A percentile compares a stretch with the other conserved stretches of the same genome.
Evolutionary conservation across 2,113 vertebrate species (phyloP).

Genomic region (Sinosuthora webbiana): DNA sequence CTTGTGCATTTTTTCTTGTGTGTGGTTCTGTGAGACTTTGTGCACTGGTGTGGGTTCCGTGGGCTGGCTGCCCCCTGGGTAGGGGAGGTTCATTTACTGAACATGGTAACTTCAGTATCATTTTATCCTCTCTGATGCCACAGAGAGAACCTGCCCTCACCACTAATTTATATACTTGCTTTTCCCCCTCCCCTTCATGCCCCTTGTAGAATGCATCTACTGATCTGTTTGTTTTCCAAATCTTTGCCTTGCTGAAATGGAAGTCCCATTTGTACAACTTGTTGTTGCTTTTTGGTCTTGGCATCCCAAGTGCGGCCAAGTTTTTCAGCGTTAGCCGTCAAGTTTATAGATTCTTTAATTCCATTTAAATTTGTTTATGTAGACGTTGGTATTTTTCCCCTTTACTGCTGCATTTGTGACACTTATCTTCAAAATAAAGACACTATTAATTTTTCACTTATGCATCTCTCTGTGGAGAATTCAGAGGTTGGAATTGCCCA

Average conservation of each 20-base stretch:
- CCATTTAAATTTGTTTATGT: not conserved
- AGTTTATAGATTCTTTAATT: not conserved
- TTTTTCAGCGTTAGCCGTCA: not conserved
- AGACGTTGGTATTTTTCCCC: not conserved
- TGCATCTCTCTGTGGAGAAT: not conserved
- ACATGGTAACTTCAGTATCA: not conserved
- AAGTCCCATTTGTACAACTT: not conserved
- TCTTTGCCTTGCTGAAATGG: not conserved
- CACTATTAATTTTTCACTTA: not conserved
- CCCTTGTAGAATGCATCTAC: not conserved
- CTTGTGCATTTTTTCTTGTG: not conserved
- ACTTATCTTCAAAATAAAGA: not conserved
- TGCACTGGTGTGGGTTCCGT: rapidly evolving
- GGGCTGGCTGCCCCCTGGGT: not conserved
- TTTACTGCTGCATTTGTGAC: not conserved
- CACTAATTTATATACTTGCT: not conserved
- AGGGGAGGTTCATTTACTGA: not conserved
- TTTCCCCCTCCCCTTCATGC: rapidly evolving
- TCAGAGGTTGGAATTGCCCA: not conserved
- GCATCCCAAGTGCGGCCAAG: not conserved
- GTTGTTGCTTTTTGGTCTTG: not conserved
- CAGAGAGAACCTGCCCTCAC: not conserved
- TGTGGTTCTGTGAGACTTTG: not conserved
- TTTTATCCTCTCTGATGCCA: not conserved
- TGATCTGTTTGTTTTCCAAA: not conserved